A percentile compares a stretch with the other conserved stretches of the same genome.
Evolutionary conservation across 1,140 invertebrate species (phyloP).

Genomic region (Hetaerina americana): DNA sequence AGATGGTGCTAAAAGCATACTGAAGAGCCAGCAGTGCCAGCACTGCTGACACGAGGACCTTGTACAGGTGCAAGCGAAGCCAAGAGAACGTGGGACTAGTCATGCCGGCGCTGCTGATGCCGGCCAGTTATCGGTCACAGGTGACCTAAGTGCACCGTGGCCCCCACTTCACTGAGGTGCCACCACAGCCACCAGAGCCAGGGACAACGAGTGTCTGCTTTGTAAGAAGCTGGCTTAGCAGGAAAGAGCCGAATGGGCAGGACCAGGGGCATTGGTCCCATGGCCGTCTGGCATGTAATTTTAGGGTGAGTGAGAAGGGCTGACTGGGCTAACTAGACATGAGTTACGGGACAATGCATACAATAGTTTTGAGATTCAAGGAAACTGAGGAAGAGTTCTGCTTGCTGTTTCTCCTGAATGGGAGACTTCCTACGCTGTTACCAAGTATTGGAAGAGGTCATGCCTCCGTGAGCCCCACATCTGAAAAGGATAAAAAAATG

Average conservation of each 20-base stretch:
- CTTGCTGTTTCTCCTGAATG: too few relatives aligned
- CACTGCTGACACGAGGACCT: constrained; percentile 8
- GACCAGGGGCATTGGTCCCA: neutral
- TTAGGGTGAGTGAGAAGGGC: too few relatives aligned
- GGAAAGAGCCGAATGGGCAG: neutral
- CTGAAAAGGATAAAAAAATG: too few relatives aligned
- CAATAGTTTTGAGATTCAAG: too few relatives aligned
- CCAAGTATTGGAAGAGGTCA: too few relatives aligned
- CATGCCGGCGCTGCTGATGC: neutral
- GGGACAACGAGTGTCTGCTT: neutral
- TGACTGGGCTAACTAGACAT: too few relatives aligned
- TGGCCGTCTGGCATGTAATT: neutral
- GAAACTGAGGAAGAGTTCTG: too few relatives aligned
- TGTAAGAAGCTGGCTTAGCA: neutral
- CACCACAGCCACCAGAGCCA: neutral
- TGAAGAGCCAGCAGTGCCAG: constrained; percentile 30
- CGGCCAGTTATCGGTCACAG: neutral
- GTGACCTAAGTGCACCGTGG: neutral
- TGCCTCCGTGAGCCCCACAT: too few relatives aligned
- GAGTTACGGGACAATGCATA: too few relatives aligned
- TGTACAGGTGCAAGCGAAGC: neutral
- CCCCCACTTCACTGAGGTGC: neutral
- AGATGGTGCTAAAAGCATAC: constrained; percentile 31
- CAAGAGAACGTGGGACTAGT: neutral
- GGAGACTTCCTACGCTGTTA: too few relatives aligned